phyloP scores from a whole-genome alignment of 2,113 vertebrate species.

The Micronycteris hirsuta region DNA sequence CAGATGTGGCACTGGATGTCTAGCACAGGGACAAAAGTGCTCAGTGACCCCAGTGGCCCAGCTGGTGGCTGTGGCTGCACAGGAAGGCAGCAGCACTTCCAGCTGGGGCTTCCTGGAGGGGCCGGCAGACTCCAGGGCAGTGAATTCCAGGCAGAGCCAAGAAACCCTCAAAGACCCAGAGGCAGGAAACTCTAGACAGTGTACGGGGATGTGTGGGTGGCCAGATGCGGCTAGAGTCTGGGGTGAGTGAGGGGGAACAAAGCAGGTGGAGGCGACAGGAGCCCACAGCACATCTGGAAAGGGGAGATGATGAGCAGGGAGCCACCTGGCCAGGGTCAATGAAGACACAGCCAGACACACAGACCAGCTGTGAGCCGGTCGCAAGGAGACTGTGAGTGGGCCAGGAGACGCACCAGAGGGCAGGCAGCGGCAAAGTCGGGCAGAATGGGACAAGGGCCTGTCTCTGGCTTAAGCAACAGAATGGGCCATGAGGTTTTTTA shows the following conservation, averaged over 20 bases:
- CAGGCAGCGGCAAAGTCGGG: too few species aligned
- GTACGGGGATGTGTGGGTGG: not conserved
- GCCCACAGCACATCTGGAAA: not conserved
- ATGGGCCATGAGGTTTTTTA: not conserved
- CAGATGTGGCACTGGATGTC: not conserved
- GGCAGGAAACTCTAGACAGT: not conserved
- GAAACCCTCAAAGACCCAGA: not conserved
- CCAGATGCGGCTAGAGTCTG: not conserved
- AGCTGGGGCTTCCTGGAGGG: not conserved
- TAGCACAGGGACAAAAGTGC: not conserved
- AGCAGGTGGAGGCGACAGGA: not conserved
- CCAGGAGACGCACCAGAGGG: not conserved
- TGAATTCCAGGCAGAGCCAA: not conserved
- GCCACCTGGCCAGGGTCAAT: not conserved
- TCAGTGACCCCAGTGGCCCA: not conserved
- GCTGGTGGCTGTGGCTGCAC: not conserved
- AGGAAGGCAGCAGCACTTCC: not conserved
- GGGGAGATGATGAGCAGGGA: not conserved
- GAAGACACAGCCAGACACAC: not conserved
- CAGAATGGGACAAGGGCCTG: too few species aligned
- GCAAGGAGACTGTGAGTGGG: not conserved
- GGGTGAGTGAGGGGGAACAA: not conserved
- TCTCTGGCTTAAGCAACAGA: not conserved
- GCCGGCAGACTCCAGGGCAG: not conserved
- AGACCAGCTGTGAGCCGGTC: not conserved